A percentile compares a stretch with the other conserved stretches of the same genome.
phyloP scores from a whole-genome alignment of 2,888 invertebrate genomes.

The Chesias legatella region DNA sequence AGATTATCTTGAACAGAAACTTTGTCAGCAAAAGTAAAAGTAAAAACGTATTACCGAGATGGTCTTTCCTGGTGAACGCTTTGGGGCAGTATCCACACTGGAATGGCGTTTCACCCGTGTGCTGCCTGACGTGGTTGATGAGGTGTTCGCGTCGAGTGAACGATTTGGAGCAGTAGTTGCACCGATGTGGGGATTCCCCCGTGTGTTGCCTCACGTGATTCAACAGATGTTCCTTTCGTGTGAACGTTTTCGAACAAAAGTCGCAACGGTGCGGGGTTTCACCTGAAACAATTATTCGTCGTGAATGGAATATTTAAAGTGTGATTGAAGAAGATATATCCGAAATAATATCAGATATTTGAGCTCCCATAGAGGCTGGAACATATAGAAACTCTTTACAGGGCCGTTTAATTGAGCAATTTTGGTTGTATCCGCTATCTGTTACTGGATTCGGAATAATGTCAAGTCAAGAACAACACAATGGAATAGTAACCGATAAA shows the following conservation, averaged over 20 bases:
- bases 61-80: slow-evolving; percentile 91
- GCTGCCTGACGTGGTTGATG: slow-evolving; percentile 91
- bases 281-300: slow-evolving; percentile 49
- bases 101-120: slow-evolving; percentile 88
- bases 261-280: slow-evolving; percentile 90
- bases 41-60: slow-evolving; percentile 72
- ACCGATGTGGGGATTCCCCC: slow-evolving; percentile 91
- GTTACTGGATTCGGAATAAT: no score
- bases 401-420: no score
- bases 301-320: no score
- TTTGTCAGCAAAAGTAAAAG: not conserved
- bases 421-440: no score
- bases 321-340: no score
- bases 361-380: no score
- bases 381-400: no score
- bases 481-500: no score
- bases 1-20: no score
- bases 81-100: slow-evolving; percentile 92
- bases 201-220: slow-evolving; percentile 90
- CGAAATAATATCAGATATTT: no score
- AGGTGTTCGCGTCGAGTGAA: slow-evolving; percentile 93
- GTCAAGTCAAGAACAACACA: no score
- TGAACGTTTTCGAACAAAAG: slow-evolving; percentile 89
- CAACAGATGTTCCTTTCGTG: slow-evolving; percentile 87
- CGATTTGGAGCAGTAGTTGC: slow-evolving; percentile 92